Percentiles rank a stretch among this genome's conserved stretches.
phyloP scores from a whole-genome alignment of 2,797 vertebrate genomes.

The Spinus olivaceus region DNA sequence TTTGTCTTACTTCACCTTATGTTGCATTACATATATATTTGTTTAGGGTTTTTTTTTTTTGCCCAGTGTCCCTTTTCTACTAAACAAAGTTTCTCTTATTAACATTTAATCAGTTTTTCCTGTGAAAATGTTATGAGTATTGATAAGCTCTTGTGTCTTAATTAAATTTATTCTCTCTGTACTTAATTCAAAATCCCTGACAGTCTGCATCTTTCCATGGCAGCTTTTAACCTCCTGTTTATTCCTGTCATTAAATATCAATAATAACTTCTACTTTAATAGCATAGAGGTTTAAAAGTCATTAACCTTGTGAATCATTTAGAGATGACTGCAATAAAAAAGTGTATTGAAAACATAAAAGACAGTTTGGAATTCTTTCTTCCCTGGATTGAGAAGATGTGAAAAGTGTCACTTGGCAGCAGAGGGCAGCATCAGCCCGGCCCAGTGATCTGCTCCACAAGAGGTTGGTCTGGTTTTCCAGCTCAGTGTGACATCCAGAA shows the following conservation, averaged over 20 bases:
- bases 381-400: background rate
- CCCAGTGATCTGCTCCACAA: accelerated
- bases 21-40: background rate
- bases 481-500: accelerated
- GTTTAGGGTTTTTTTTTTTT: background rate
- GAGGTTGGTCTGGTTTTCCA: accelerated
- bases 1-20: background rate
- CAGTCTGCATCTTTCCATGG: background rate
- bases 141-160: background rate
- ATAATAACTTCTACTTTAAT: background rate
- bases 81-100: background rate
- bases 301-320: background rate
- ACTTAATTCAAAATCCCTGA: background rate
- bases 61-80: background rate
- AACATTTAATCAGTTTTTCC: background rate
- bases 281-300: background rate
- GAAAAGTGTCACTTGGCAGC: background rate
- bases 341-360: background rate
- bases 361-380: background rate
- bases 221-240: background rate
- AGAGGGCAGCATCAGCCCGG: background rate
- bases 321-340: background rate
- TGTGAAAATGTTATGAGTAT: background rate
- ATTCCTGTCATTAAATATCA: accelerated
- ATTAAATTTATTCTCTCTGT: background rate